Evolutionary conservation across 1,140 invertebrate species (phyloP).

Genomic region (Tetramorium parvispinum): DNA sequence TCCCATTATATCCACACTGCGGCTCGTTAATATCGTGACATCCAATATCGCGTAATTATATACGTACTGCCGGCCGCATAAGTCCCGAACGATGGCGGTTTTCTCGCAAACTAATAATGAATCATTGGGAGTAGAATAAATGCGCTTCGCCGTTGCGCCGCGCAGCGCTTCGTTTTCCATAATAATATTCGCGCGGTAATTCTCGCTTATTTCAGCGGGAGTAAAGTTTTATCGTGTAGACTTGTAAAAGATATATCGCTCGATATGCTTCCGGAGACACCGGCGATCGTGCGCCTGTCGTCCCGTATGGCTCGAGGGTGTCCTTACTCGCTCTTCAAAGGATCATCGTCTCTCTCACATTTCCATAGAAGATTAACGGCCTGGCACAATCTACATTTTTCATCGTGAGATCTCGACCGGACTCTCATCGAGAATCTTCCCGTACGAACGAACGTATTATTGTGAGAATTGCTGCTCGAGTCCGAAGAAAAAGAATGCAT

Average conservation of each 20-base stretch:
- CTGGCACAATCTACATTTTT: conserved; percentile 58
- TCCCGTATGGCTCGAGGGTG: conserved; percentile 23
- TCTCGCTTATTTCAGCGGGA: background rate
- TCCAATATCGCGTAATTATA: conserved; percentile 75
- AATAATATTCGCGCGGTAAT: background rate
- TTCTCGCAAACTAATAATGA: conserved; percentile 61
- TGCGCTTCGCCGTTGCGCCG: conserved; percentile 35
- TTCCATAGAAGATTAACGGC: conserved; percentile 60
- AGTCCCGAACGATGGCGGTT: conserved; percentile 50
- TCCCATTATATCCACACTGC: conserved; percentile 65
- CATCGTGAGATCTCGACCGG: conserved; percentile 48
- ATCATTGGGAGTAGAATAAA: conserved; percentile 57
- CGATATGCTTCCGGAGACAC: conserved; percentile 39
- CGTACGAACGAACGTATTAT: conserved; percentile 49
- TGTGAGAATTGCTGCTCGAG: conserved; percentile 50
- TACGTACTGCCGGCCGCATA: conserved; percentile 59
- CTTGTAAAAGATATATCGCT: background rate
- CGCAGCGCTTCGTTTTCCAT: conserved; percentile 14
- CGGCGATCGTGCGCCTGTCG: background rate
- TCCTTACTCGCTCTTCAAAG: conserved; percentile 50
- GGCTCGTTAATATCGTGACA: conserved; percentile 74
- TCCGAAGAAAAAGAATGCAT: conserved; percentile 15
- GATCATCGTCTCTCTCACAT: conserved; percentile 42
- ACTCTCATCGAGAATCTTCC: conserved; percentile 25
- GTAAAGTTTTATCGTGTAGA: background rate